Percentiles rank a stretch among this genome's conserved stretches.
Conservation (phyloP, 2,113 vertebrate genomes). For the Scalopus aquaticus region DNA sequence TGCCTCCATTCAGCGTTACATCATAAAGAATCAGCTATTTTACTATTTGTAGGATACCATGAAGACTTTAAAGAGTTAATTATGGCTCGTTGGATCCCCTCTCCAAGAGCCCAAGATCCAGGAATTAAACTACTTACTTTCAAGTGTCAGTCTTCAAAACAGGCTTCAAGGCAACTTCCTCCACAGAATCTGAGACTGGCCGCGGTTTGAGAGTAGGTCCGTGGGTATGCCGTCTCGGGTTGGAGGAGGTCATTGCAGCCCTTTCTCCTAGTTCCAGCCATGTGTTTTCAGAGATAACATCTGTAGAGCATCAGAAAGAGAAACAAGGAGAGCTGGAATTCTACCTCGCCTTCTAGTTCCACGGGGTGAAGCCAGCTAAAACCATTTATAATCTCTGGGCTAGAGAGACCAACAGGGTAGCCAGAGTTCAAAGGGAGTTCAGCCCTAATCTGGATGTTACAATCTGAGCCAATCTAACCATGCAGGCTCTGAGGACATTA, state of each 20-base stretch:
- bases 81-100: slow-evolving; percentile 64
- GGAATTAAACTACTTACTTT: slow-evolving; percentile 60
- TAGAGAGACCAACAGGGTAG: slow-evolving; percentile 55
- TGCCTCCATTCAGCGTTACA: slow-evolving; percentile 75
- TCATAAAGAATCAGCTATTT: slow-evolving; percentile 75
- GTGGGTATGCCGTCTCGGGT: fast-evolving
- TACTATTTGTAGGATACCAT: slow-evolving; percentile 50
- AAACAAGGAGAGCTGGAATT: slow-evolving; percentile 37
- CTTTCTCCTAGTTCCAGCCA: background rate
- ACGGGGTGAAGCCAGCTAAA: slow-evolving; percentile 28
- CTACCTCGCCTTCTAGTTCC: background rate
- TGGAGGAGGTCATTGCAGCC: background rate
- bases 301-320: background rate
- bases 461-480: slow-evolving; percentile 74
- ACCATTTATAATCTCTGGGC: slow-evolving; percentile 54
- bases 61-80: slow-evolving; percentile 81
- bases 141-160: slow-evolving; percentile 10
- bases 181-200: background rate
- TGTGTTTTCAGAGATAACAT: background rate
- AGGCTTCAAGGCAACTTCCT: background rate
- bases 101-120: slow-evolving; percentile 59
- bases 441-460: slow-evolving; percentile 76
- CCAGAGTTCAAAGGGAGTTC: slow-evolving; percentile 79
- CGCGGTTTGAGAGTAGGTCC: background rate
- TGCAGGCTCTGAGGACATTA: slow-evolving; percentile 75